Evolutionary conservation across 2,797 vertebrate species (phyloP).

Genomic region (Holocentrus rufus): DNA sequence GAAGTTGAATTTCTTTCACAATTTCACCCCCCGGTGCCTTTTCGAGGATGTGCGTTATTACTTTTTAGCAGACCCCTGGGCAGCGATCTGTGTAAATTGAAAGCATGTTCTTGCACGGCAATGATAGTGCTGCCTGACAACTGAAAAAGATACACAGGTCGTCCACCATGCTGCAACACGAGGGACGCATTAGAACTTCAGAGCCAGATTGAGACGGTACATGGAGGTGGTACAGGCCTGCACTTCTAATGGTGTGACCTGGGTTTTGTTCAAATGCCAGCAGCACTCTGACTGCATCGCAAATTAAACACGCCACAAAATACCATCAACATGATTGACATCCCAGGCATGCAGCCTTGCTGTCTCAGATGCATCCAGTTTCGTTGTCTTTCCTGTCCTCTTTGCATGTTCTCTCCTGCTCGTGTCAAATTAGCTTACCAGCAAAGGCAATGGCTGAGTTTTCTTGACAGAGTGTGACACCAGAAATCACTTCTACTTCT

Average conservation of each 20-base stretch:
- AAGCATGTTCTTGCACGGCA: conserved; percentile 12
- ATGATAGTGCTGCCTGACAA: conserved; percentile 17
- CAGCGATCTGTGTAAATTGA: conserved; percentile 30
- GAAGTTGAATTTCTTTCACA: conserved; percentile 23
- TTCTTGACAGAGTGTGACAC: not conserved
- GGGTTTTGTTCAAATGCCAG: not conserved
- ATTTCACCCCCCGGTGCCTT: conserved; percentile 36
- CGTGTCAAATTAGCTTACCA: not conserved
- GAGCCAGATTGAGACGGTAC: not conserved
- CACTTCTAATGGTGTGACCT: not conserved
- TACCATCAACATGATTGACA: not conserved
- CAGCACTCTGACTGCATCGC: not conserved
- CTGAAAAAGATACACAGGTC: not conserved
- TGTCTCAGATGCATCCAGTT: not conserved
- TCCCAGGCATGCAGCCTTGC: not conserved
- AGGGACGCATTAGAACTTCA: conserved; percentile 3
- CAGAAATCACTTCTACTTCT: not conserved
- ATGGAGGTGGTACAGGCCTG: not conserved
- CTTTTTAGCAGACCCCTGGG: conserved; percentile 17
- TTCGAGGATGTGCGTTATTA: conserved; percentile 27
- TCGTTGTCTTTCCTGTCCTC: not conserved
- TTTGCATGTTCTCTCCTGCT: not conserved
- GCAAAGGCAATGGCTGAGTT: not conserved
- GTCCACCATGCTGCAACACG: not conserved
- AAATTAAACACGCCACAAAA: not conserved